Base-by-base conservation (phyloP, 2,797 vertebrate species). In the Coreius guichenoti region DNA sequence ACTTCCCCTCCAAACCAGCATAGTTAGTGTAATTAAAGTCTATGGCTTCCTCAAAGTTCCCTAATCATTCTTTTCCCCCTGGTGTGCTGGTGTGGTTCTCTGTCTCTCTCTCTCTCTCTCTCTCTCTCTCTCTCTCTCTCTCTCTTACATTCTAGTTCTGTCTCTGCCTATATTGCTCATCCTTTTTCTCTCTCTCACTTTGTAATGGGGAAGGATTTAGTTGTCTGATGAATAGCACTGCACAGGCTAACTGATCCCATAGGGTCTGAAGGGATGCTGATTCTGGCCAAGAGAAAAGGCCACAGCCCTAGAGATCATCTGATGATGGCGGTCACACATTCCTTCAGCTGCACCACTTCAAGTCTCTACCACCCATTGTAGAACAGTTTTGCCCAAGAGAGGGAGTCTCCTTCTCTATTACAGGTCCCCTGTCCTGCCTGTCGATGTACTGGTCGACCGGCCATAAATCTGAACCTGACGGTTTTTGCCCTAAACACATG, bases 1-100 rank as follows among this genome's bases (percentile, higher is more conserved):
- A 17, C 45, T 86, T 87, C 58, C 83, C 74, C 49, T 70, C 58
- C 68, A 68, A 81, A 36, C 26, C 84, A 33, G 56, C 73, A 13
- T 86, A 76, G 73, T 89, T 84, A 65, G 54, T 75, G 81, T 89
- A 86, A 89, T 87, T 89, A 87, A 84, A 87, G 74, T 84, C 84
- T 86, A 70, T 54, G 65, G 83, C 65, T 54, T 23, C 43, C 31
- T 83, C 61, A 36, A 68, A 82, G 49, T 78, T 72, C 33, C 33
- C 80, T 83, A 49, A 63, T 82, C 76, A 14, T 72, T 72, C 36
- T 9, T 72, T 21, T 26, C 65, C 49, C 63, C 74, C 19, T 51
- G 31, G 56, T 72, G 56, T n/a, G n/a, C n/a, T n/a, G n/a, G n/a
- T n/a, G n/a, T n/a, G n/a, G n/a, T 36, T 2, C 23, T 74, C 19